phyloP scores from a whole-genome alignment of 1,140 invertebrate species.

The Metaphire vulgaris region DNA sequence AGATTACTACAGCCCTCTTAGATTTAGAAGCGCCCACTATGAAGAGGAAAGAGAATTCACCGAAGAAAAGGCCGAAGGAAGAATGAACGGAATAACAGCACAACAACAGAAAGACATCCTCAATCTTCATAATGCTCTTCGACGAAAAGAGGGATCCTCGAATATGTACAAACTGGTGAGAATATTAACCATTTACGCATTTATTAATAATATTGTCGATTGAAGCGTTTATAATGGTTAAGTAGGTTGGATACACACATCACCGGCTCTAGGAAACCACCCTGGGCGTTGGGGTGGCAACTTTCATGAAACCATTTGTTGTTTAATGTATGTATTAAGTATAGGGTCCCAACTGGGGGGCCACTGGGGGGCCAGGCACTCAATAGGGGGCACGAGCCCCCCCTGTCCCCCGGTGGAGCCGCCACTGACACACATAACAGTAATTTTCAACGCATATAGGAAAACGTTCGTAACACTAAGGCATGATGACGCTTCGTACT shows the following conservation, averaged over 20 bases:
- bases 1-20: neutral
- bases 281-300: neutral
- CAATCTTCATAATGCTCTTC: neutral
- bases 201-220: neutral
- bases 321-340: too few relatives aligned
- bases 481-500: too few relatives aligned
- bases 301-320: neutral
- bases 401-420: too few relatives aligned
- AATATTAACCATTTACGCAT: neutral
- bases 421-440: too few relatives aligned
- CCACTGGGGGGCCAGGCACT: too few relatives aligned
- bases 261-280: neutral
- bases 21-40: neutral
- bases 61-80: neutral
- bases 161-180: conserved; percentile 1
- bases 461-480: too few relatives aligned
- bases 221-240: neutral
- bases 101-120: neutral
- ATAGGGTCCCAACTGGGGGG: too few relatives aligned
- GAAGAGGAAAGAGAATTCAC: neutral
- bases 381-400: too few relatives aligned
- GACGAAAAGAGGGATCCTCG: neutral
- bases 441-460: too few relatives aligned
- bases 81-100: neutral
- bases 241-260: neutral